Evolutionary conservation across 2,888 invertebrate species (phyloP), one percentile per base, ranked within the genome.

Genomic region (Mimas tiliae): DNA sequence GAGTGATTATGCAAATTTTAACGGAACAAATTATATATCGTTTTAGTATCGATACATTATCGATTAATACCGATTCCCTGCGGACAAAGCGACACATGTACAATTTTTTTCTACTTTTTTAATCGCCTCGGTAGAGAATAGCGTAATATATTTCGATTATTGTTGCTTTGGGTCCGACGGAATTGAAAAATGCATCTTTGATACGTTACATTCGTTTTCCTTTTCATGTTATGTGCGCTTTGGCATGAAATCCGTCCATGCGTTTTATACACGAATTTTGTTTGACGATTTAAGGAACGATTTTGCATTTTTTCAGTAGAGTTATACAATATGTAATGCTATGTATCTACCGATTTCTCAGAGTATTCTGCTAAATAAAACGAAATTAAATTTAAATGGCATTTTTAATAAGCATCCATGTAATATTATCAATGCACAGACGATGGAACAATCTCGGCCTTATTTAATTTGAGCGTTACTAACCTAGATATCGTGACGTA

Each of bases 121-220:
- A 78, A 81, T 58, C 42, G 19, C 42, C 1, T 11, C 74, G 75
- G 69, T 65, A 67, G 66, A 73, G 75, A 80, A 82, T 78, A 72
- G 79, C 72, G 82, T 85, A 84, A 88, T 89, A 85, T 83, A 84
- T 88, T 88, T 84, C 84, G 84, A 89, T 89, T 87, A 85, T 42
- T 42, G 79, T 80, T 81, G 79, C 79, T 77, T 78, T 74, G 78
- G 80, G 76, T 82, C 77, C 81, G 79, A 78, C 82, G 80, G 75
- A 79, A 85, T 85, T 89, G 85, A 86, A 87, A 86, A 84, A 87
- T 87, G 80, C 77, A 74, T 75, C 71, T 70, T 58, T 58, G 58
- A 58, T 58, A 53, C 64, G 69, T 68, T 48, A 69, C 16, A 65
- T 66, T 68, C 52, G 66, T 65, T 66, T 71, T 69, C 53, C 68